Base-by-base conservation (phyloP, 2,113 vertebrate species). In the Tenebrosternarchus preto region DNA sequence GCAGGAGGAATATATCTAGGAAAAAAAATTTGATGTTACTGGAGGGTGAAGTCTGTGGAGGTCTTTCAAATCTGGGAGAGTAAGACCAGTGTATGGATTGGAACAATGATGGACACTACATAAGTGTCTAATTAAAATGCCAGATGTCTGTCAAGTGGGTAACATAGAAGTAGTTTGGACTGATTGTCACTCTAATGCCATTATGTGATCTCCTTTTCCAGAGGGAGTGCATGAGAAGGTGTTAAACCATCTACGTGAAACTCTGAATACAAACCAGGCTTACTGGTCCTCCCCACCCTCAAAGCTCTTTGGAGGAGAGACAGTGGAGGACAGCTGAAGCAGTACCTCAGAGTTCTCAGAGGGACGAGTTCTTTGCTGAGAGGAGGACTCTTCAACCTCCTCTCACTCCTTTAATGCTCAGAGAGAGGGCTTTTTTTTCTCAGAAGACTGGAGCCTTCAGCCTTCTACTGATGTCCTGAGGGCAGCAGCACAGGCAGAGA, bases 361-460 rank as follows among this genome's bases (percentile, higher is more conserved):
- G 22, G 25, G 31, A 66, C 20, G 63, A 33, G 63, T 22, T 20
- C 43, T 50, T 36, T 2, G 17, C 27, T 33, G 11, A 68, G 63
- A 33, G 5, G 63, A 66, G 5, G 20, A 33, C 33, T 68, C 33
- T 39, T 68, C 64, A 68, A 36, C 57, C 50, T 22, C 73, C 22
- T 67, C 15, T 67, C 39, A 33, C 67, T 31, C 73, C 66, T 43
- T 46, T 29, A 55, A 25, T 5, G 64, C 61, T 8, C 36, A 79
- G 68, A 61, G 76, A 66, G 63, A 20, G 63, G 63, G 27, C 19
- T 68, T 50, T 22, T 50, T 22, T 68, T 39, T n/a, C 64, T 7
- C 64, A 39, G 64, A 5, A 0, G 22, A 66, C 25, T 59, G 33
- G 15, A 0, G 22, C 43, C 25, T 73, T 39, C 3, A 33, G 33